A percentile compares a stretch with the other conserved stretches of the same genome.
Conservation (phyloP, 2,797 vertebrate species). For the Acanthopagrus latus region DNA sequence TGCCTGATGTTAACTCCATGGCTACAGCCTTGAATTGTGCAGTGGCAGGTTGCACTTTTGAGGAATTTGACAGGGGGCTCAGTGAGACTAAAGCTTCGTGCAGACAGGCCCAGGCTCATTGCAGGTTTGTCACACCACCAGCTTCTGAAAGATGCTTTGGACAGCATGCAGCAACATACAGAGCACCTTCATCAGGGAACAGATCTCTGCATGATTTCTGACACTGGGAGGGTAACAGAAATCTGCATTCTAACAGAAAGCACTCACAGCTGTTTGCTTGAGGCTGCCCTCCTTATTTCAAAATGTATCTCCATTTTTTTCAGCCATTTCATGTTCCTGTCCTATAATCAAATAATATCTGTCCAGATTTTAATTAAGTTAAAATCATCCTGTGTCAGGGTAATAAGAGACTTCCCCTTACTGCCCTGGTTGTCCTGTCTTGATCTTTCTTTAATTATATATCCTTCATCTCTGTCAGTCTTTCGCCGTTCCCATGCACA, state of each 20-base stretch:
- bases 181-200: constrained; percentile 3
- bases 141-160: constrained; percentile 7
- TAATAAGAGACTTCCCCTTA: constrained; percentile 50
- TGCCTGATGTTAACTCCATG: no score
- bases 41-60: background rate
- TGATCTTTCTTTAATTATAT: constrained; percentile 51
- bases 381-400: constrained; percentile 46
- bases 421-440: constrained; percentile 23
- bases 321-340: background rate
- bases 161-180: background rate
- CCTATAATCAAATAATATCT: constrained; percentile 53
- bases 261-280: constrained; percentile 6
- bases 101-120: constrained; percentile 5
- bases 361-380: constrained; percentile 60
- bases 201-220: constrained; percentile 4
- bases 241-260: background rate
- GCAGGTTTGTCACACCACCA: background rate
- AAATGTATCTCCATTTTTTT: constrained; percentile 7
- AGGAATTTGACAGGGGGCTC: constrained; percentile 10
- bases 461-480: constrained; percentile 33
- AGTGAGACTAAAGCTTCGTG: background rate
- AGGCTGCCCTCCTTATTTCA: background rate
- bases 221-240: constrained; percentile 2
- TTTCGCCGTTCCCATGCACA: constrained; percentile 34
- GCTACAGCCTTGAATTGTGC: no score